These are phyloP conservation scores for Gymnosoma rotundatum DNA, from an alignment of 2,888 invertebrate species.

Conservation along the genomic window DNA sequence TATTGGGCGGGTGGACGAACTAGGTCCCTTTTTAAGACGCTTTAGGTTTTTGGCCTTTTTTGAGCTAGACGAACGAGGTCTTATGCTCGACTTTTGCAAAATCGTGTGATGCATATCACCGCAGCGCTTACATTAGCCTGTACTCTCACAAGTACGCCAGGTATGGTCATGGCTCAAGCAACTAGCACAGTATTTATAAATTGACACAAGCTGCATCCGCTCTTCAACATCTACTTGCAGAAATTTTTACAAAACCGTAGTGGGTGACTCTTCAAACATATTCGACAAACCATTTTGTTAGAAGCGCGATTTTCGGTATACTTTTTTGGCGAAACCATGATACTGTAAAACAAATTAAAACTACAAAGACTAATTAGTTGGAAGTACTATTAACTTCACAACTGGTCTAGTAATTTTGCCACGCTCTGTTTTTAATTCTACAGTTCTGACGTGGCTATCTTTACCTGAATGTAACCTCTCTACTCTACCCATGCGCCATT, in stretches of 20 bases:
- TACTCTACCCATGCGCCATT: slow-evolving; percentile 28
- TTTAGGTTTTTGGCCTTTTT: background rate
- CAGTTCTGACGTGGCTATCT: slow-evolving; percentile 36
- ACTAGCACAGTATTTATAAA: slow-evolving; percentile 1
- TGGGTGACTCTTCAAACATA: slow-evolving; percentile 1
- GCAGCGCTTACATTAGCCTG: slow-evolving; percentile 1
- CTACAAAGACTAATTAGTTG: slow-evolving; percentile 6
- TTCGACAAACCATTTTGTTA: slow-evolving; percentile 9
- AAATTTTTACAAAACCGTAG: background rate
- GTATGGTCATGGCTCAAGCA: slow-evolving; percentile 25
- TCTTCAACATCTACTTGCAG: background rate
- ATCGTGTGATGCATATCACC: slow-evolving; percentile 15
- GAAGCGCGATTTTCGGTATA: background rate
- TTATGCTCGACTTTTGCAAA: background rate
- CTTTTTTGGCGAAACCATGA: slow-evolving; percentile 3
- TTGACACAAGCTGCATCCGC: background rate
- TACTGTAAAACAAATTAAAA: background rate
- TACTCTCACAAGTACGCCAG: slow-evolving; percentile 25
- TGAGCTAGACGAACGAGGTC: background rate
- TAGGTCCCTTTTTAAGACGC: background rate
- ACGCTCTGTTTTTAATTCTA: slow-evolving; percentile 3
- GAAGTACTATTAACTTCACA: slow-evolving; percentile 26
- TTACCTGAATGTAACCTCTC: slow-evolving; percentile 7
- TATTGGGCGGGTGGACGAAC: background rate
- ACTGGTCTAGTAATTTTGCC: slow-evolving; percentile 9